These are phyloP conservation scores for Trichosurus vulpecula DNA, from an alignment of 2,797 vertebrate genomes.

Conservation along the genomic window DNA sequence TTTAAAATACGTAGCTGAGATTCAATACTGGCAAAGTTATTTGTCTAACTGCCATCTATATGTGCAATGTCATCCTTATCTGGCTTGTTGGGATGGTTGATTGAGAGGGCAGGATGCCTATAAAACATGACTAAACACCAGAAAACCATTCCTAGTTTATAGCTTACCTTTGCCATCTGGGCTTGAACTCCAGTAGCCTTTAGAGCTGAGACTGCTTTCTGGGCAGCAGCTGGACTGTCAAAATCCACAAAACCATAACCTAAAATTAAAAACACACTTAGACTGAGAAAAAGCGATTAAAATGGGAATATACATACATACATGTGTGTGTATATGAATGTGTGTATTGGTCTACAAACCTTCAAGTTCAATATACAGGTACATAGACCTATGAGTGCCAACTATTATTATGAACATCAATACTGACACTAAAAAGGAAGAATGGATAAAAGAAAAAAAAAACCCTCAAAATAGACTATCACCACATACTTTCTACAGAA, in stretches of 20 bases:
- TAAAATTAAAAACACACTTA: constrained; percentile 81
- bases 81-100: neutral
- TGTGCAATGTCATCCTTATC: neutral
- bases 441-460: neutral
- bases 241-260: constrained; percentile 99
- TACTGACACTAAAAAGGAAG: neutral
- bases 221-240: constrained; percentile 96
- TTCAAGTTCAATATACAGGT: neutral
- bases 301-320: neutral
- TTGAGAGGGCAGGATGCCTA: neutral
- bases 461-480: neutral
- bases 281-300: constrained; percentile 1
- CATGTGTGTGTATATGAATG: too few species aligned
- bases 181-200: constrained; percentile 97
- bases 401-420: neutral
- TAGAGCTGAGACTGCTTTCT: constrained; percentile 97
- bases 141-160: constrained; percentile 31
- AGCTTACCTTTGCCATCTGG: constrained; percentile 99
- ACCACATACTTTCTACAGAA: neutral
- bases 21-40: neutral
- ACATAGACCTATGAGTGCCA: neutral
- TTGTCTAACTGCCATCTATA: neutral
- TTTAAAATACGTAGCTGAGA: neutral
- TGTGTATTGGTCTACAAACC: neutral
- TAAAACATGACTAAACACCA: neutral